Evolutionary conservation across 2,113 vertebrate species (phyloP), one percentile per base, ranked within the genome.

Genomic region (Leptocoma aspasia): DNA sequence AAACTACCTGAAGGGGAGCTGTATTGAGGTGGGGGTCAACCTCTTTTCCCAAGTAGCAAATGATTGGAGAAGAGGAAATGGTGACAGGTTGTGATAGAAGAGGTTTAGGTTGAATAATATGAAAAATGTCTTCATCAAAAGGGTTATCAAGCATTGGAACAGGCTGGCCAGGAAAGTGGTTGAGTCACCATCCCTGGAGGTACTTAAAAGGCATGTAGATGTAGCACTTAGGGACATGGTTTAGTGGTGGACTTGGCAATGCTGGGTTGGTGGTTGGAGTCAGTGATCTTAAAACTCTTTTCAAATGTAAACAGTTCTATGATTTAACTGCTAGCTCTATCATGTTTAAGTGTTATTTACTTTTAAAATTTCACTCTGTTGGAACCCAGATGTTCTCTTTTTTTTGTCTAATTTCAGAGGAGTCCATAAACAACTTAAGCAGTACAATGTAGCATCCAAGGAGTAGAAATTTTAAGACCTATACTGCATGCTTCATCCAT

Each of bases 291-390:
- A 28, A 80, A 42, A 64, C 15, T 44, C 13, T 57, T 50, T 72
- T 65, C 12, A 42, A 65, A 65, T 1, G 2, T 28, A 37, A 42
- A 57, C 0, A 0, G 10, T 56, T 42, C 35, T 35, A 16, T 33
- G 20, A 37, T 64, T 73, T 80, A 65, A 37, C 27, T 65, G 13
- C 15, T 61, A 50, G 13, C 52, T 94, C 24, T 89, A 5, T 49
- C 49, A 49, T 17, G 3, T 63, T 87, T 66, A n/a, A 35, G 5
- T 66, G 8, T 52, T 73, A 42, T 30, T 22, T 64, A 47, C 15
- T 75, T 71, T 31, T 45, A 79, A 9, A 79, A 47, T 41, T n/a
- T 82, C 17, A 15, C 6, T 47, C 9, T 63, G 8, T 11, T 79
- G 39, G 31, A 66, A 69, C 15, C 31, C 2, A 82, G 23, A 15